A percentile compares a stretch with the other conserved stretches of the same genome.
phyloP scores from a whole-genome alignment of 2,797 vertebrate species.

The Schizothorax lantsangensis region DNA sequence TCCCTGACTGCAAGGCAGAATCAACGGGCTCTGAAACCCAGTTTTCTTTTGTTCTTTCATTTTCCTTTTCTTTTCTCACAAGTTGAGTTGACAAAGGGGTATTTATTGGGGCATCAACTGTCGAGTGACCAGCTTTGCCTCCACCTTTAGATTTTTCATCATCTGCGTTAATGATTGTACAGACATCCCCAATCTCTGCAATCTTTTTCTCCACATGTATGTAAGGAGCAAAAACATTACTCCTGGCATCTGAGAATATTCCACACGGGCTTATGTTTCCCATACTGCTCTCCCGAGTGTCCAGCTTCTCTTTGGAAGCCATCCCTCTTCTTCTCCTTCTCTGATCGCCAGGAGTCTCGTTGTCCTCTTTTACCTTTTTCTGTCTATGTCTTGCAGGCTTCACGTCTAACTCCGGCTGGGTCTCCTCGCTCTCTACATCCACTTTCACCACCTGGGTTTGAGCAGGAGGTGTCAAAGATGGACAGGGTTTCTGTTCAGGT shows the following conservation, averaged over 20 bases:
- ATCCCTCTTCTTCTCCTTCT: constrained; percentile 76
- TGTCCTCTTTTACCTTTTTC: constrained; percentile 74
- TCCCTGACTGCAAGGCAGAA: constrained; percentile 85
- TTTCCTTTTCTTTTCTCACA: constrained; percentile 78
- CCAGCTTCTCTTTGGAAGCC: constrained; percentile 81
- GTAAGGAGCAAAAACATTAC: constrained; percentile 91
- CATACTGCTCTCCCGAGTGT: constrained; percentile 64
- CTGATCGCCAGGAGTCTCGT: constrained; percentile 67
- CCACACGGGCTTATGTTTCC: constrained; percentile 64
- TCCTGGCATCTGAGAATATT: constrained; percentile 85
- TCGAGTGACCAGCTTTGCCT: constrained; percentile 69
- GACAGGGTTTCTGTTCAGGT: constrained; percentile 61
- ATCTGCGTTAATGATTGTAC: constrained; percentile 95
- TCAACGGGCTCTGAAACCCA: constrained; percentile 74
- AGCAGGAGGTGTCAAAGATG: constrained; percentile 65
- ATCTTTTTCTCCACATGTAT: constrained; percentile 95
- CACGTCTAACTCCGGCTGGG: constrained; percentile 71
- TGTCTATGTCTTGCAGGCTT: constrained; percentile 75
- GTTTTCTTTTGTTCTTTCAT: constrained; percentile 69
- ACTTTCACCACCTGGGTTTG: constrained; percentile 75
- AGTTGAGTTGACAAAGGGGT: constrained; percentile 73
- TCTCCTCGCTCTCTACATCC: constrained; percentile 77
- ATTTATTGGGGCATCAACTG: constrained; percentile 71
- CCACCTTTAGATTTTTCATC: constrained; percentile 89
- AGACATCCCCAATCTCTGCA: constrained; percentile 93